Percentiles rank a stretch among this genome's conserved stretches.
Conservation (phyloP, 2,888 invertebrate genomes). For the Torymus aiolomorphi region DNA sequence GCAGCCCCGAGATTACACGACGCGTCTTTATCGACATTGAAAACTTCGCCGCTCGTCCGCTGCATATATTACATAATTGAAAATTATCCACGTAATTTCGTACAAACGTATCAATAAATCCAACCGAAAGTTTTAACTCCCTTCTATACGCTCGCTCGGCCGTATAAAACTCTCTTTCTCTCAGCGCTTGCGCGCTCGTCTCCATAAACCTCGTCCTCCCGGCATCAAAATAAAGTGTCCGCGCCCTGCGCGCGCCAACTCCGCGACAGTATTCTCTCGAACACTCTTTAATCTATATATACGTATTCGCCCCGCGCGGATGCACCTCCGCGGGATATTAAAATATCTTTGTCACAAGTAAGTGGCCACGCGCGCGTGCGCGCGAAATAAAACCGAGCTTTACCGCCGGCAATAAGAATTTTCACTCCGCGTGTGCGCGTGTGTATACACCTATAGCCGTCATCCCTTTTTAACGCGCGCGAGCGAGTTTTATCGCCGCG, state of each 20-base stretch:
- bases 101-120: conserved; percentile 35
- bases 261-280: conserved; percentile 2
- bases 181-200: no score
- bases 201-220: conserved; percentile 18
- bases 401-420: conserved; percentile 64
- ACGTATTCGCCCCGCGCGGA: not conserved
- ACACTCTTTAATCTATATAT: conserved; percentile 40
- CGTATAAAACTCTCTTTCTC: conserved; percentile 22
- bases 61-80: conserved; percentile 36
- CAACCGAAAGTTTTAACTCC: conserved; percentile 35
- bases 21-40: conserved; percentile 23
- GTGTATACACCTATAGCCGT: not conserved
- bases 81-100: conserved; percentile 49
- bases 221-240: conserved; percentile 13
- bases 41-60: not conserved
- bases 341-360: conserved; percentile 24
- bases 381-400: conserved; percentile 64
- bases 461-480: conserved; percentile 40
- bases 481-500: conserved; percentile 68
- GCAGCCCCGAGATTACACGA: no score
- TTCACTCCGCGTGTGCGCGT: conserved; percentile 26
- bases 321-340: conserved; percentile 13
- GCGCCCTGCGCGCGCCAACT: not conserved
- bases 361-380: conserved; percentile 16
- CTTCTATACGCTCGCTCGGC: not conserved